Base-by-base conservation (phyloP, 2,113 vertebrate genomes). In the Phalacrocorax carbo region DNA sequence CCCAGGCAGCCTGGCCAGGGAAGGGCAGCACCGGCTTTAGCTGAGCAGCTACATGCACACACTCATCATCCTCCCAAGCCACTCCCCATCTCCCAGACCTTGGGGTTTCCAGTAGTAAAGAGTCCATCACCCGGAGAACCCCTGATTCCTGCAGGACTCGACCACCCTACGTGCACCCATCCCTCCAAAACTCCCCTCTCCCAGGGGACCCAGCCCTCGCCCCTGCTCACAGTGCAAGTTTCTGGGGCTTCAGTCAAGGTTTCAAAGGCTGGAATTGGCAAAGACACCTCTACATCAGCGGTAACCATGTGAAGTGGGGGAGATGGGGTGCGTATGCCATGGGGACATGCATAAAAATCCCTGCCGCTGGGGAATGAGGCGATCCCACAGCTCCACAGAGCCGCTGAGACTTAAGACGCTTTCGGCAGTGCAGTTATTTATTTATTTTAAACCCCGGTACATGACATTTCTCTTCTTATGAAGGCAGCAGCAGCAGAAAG, bases 391-490 rank as follows among this genome's bases (percentile, higher is more conserved):
- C 84, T 44, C 55, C 73, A 12, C 10, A 18, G 88, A 88, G 90
- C 93, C 18, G 30, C 92, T 9, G 60, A 55, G 90, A 17, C 82
- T 69, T 80, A 9, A 9, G 69, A 8, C 13, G 75, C 86, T 86
- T 75, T 69, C 52, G 46, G 91, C 54, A 2, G 82, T 51, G 2
- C 89, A 27, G 81, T 91, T 94, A 91, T 91, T 91, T 96, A 91
- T 96, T 94, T 96, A 93, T 96, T 95, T 92, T 29, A 21, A 72
- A 23, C 73, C 89, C 86, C 57, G 54, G 80, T 93, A 93, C 91
- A 91, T 94, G 94, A 93, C 94, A 97, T 95, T 96, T 96, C 95
- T 90, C 91, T 87, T 60, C 93, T 80, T 84, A 76, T 4, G 96
- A 93, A 91, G 86, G 95, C 92, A 36, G 96, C 90, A 34, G 92